These are phyloP conservation scores for Drosophila anomelani DNA, from an alignment of 2,888 invertebrate genomes.

Conservation along the genomic window DNA sequence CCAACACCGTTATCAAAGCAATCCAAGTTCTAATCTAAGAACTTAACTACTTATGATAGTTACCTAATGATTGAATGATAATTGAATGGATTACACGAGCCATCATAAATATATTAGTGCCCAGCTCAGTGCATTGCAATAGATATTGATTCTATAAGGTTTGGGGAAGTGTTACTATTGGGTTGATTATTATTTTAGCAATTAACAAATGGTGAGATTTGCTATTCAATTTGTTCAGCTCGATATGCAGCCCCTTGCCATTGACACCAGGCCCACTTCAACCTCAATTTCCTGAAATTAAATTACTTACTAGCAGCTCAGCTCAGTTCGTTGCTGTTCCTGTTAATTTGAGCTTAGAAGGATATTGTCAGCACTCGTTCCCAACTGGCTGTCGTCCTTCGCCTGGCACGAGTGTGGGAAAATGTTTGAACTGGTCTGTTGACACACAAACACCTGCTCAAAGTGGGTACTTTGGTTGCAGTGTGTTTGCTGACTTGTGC, in stretches of 20 bases:
- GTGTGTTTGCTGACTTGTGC: slow-evolving; percentile 71
- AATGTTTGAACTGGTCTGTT: slow-evolving; percentile 53
- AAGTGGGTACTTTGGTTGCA: slow-evolving; percentile 38
- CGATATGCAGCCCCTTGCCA: slow-evolving; percentile 41
- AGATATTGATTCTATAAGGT: not conserved
- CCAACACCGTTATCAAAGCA: slow-evolving; percentile 1
- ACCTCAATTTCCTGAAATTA: slow-evolving; percentile 69
- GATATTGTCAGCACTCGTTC: slow-evolving; percentile 69
- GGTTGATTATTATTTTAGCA: not conserved
- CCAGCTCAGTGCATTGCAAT: not conserved
- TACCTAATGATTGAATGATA: slow-evolving; percentile 6
- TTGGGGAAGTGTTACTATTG: not conserved
- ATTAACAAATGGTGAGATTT: not conserved
- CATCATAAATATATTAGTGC: not conserved
- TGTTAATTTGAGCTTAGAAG: slow-evolving; percentile 66
- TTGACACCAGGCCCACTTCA: slow-evolving; percentile 57
- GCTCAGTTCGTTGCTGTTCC: slow-evolving; percentile 39
- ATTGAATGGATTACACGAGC: slow-evolving; percentile 3
- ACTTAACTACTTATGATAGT: slow-evolving; percentile 1
- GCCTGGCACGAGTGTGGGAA: slow-evolving; percentile 33
- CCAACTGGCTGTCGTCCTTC: slow-evolving; percentile 29
- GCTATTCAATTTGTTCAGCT: not conserved
- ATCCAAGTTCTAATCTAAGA: slow-evolving; percentile 6
- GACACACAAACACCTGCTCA: slow-evolving; percentile 42
- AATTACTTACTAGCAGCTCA: slow-evolving; percentile 56